Evolutionary conservation across 2,113 vertebrate genomes (phyloP).

Genomic region (Stercorarius parasiticus): DNA sequence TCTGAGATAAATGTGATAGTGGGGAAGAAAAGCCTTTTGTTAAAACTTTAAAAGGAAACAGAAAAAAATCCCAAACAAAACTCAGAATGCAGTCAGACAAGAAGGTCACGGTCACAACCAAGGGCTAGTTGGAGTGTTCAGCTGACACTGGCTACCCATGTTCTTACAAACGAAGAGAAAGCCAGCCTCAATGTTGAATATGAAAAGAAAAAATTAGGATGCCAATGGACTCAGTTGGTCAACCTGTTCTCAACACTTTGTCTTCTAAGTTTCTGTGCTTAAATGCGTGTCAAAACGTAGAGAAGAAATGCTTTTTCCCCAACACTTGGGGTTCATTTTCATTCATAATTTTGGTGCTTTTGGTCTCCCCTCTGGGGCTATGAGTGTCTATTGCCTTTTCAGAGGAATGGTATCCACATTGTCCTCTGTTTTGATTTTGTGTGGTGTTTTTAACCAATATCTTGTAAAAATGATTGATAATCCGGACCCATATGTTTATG

Average conservation of each 20-base stretch:
- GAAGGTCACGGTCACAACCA: neutral
- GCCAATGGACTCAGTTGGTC: neutral
- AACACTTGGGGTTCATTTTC: neutral
- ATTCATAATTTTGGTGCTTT: neutral
- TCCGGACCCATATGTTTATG: neutral
- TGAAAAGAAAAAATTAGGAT: neutral
- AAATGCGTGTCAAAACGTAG: neutral
- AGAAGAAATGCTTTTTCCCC: neutral
- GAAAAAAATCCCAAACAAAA: neutral
- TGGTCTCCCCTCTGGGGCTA: neutral
- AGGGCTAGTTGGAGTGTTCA: neutral
- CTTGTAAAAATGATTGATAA: neutral
- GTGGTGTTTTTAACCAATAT: neutral
- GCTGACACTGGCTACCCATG: neutral
- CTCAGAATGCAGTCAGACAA: neutral
- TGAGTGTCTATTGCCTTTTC: neutral
- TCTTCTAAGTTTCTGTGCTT: neutral
- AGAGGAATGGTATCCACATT: neutral
- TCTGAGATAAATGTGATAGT: neutral
- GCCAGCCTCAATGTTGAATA: neutral
- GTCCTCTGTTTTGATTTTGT: neutral
- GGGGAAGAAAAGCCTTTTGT: neutral
- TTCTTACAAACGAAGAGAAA: neutral
- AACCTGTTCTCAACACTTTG: fast-evolving
- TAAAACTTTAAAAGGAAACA: neutral